Evolutionary conservation across 2,113 vertebrate genomes (phyloP), one percentile per base, ranked within the genome.

Genomic region (Vidua chalybeata): DNA sequence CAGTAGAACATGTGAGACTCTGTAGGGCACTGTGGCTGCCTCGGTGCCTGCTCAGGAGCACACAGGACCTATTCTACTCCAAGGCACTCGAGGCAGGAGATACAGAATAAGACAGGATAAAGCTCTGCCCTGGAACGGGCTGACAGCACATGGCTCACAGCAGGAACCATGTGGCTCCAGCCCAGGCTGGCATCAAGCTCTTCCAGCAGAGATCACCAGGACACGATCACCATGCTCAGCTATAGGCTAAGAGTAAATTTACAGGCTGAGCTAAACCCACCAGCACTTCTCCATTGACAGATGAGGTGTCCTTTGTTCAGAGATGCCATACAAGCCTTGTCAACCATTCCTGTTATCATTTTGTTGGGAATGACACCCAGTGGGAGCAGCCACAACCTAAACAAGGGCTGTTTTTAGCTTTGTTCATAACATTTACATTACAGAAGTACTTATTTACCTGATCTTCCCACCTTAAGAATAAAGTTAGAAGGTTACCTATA

Each of bases 1-100:
- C 90, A 90, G 69, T 35, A 73, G 83, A 96, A 83, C 87, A 89
- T 97, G 76, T 75, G 62, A 68, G 55, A n/a, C 75, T 88, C 73
- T 73, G 77, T 68, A 21, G 89, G 81, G 91, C 52, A 61, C 43
- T 35, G 69, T 13, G 71, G 37, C 66, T 79, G 69, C 90, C 84
- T 63, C 20, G 1, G 58, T 52, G 82, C 87, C 79, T 95, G 90
- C 80, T 77, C 21, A 9, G 93, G 56, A 89, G 86, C 89, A 94
- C 84, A 93, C 80, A 89, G 54, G 51, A 45, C 66, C 62, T 54
- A 87, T 92, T 97, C 93, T 83, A 37, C 64, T 89, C 63, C 0
- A 0, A 62, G 39, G 76, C 30, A 52, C 33, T 75, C 0, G 0
- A 31, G 67, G 84, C 28, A 67, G 59, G 74, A 94, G 89, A 90